These are phyloP conservation scores for Zophobas atratus DNA, from an alignment of 1,140 invertebrate genomes.

Conservation along the genomic window DNA sequence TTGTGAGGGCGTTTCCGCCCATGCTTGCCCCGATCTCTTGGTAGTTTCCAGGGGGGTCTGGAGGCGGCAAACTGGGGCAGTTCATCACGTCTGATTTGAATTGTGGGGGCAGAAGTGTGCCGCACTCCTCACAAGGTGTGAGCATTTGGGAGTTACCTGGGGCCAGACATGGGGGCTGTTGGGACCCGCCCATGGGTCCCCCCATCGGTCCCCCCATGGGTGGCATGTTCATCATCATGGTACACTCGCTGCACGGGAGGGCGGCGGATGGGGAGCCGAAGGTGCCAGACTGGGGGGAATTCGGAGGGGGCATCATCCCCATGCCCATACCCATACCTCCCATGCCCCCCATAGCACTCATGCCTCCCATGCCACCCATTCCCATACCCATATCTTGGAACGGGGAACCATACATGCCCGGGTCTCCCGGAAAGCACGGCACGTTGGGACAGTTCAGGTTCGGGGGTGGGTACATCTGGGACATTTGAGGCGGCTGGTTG, in stretches of 20 bases:
- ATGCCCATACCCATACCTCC: no score
- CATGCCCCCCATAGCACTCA: no score
- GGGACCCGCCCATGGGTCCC: neutral
- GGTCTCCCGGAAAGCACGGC: constrained; percentile 35
- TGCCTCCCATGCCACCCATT: no score
- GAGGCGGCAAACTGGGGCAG: constrained; percentile 20
- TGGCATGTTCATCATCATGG: constrained; percentile 4
- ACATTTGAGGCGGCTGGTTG: constrained; percentile 1
- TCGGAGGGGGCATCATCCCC: neutral
- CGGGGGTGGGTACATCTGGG: constrained; percentile 4
- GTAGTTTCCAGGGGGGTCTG: constrained; percentile 59
- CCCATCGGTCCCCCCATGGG: no score
- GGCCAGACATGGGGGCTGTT: constrained; percentile 3
- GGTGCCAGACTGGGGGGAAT: constrained; percentile 4
- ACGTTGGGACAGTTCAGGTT: constrained; percentile 46
- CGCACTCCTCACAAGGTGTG: constrained; percentile 62
- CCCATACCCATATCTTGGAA: constrained; percentile 2
- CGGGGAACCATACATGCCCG: neutral
- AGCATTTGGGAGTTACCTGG: constrained; percentile 6
- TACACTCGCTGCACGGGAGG: constrained; percentile 22
- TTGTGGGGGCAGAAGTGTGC: constrained; percentile 46
- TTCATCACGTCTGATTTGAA: neutral
- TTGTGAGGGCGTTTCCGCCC: constrained; percentile 66
- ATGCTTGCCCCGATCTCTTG: constrained; percentile 67
- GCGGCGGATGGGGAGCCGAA: neutral